phyloP scores from a whole-genome alignment of 2,888 invertebrate species.

The Acanthopleura granulata region DNA sequence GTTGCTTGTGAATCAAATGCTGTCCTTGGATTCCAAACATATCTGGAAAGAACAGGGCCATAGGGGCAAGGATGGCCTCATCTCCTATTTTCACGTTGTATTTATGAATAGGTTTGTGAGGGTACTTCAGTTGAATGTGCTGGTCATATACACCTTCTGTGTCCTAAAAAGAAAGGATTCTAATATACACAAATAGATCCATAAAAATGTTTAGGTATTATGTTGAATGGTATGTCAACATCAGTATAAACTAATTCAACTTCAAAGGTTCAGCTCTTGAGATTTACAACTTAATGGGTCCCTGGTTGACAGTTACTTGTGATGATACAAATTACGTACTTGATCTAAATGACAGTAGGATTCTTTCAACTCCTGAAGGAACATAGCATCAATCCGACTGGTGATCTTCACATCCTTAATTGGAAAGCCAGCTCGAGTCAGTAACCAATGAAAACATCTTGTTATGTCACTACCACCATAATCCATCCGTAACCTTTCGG shows the following conservation, averaged over 20 bases:
- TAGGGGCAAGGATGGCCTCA: slow-evolving; percentile 91
- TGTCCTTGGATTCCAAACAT: slow-evolving; percentile 76
- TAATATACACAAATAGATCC: no score
- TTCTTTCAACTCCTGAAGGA: slow-evolving; percentile 88
- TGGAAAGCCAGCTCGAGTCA: slow-evolving; percentile 88
- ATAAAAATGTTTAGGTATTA: no score
- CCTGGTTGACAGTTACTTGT: background rate
- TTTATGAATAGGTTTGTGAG: slow-evolving; percentile 56
- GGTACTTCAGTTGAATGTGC: slow-evolving; percentile 64
- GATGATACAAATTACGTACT: slow-evolving; percentile 62
- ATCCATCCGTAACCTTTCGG: slow-evolving; percentile 74
- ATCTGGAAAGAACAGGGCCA: slow-evolving; percentile 88
- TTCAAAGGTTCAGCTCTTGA: no score
- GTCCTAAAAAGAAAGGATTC: slow-evolving; percentile 73
- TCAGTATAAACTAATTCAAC: no score
- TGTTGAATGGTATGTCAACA: no score
- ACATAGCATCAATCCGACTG: slow-evolving; percentile 80
- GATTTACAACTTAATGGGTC: no score
- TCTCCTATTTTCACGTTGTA: slow-evolving; percentile 82
- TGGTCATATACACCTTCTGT: slow-evolving; percentile 83
- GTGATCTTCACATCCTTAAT: slow-evolving; percentile 76
- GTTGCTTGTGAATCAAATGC: slow-evolving; percentile 76
- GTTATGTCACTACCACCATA: slow-evolving; percentile 94
- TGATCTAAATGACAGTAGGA: slow-evolving; percentile 92
- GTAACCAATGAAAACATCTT: slow-evolving; percentile 87